Base-by-base conservation (phyloP, 2,113 vertebrate genomes). In the Phylloscopus trochilus region DNA sequence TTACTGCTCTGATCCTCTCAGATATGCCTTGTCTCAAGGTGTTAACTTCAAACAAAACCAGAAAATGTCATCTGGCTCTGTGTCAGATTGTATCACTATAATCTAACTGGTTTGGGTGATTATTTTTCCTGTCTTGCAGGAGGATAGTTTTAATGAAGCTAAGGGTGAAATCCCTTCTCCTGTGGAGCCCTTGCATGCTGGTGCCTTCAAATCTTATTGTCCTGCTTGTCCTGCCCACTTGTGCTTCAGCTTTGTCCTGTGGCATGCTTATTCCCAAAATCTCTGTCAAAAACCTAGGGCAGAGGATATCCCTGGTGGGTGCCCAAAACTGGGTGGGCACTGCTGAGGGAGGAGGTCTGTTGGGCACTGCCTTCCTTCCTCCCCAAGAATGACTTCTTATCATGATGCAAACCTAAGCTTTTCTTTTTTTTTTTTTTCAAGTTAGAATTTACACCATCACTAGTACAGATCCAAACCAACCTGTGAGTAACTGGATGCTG, bases 41-140 rank as follows among this genome's bases (percentile, higher is more conserved):
- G 68, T 88, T 23, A 78, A 9, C 68, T 90, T 83, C 72, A 83
- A 83, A 93, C 87, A 80, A 85, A 91, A 78, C 59, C 33, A 37
- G 63, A 77, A 91, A 39, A 72, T 68, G 13, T 78, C 49, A 81
- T 72, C 88, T 90, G 76, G 28, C 80, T 83, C 60, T 0, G 0
- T 63, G 68, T 90, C 88, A 81, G 56, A 37, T 66, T 60, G 52
- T 49, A 59, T 83, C 63, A 31, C 11, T 27, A 1, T 49, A 35
- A 46, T n/a, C 24, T 37, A 43, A 44, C 33, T 91, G 64, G 46
- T 90, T 60, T 59, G 53, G 27, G 20, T 72, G 39, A 37, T 78
- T 76, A 28, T 33, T 92, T 83, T 77, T 62, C 21, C 30, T 74
- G 24, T 56, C 51, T 63, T 91, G 35, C 51, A 80, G 82, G 39